phyloP scores from a whole-genome alignment of 2,888 invertebrate species.

The Hypsopygia costalis region DNA sequence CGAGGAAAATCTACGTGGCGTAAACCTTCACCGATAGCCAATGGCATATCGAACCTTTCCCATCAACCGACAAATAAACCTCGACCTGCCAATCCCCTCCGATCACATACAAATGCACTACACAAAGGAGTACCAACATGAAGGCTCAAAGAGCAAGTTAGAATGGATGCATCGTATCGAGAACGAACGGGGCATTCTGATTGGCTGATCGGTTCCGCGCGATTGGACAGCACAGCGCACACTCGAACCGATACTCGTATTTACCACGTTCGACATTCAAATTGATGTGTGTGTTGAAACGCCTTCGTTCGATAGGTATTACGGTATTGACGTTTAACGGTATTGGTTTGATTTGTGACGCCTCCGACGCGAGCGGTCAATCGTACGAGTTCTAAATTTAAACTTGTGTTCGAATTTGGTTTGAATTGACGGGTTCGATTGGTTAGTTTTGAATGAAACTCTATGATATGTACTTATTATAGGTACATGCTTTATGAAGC shows the following conservation, averaged over 20 bases:
- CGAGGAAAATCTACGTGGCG: slow-evolving; percentile 73
- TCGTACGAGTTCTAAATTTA: slow-evolving; percentile 31
- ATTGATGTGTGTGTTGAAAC: slow-evolving; percentile 43
- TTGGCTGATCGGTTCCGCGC: slow-evolving; percentile 82
- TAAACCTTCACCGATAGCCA: slow-evolving; percentile 58
- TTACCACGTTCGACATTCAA: slow-evolving; percentile 55
- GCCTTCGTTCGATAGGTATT: slow-evolving; percentile 67
- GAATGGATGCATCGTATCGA: slow-evolving; percentile 49
- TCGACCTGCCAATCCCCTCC: slow-evolving; percentile 31
- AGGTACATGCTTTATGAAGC: too few relatives aligned
- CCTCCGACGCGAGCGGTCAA: slow-evolving; percentile 30
- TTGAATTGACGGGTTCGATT: slow-evolving; percentile 1
- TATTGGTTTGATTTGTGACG: slow-evolving; percentile 36
- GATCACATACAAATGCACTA: slow-evolving; percentile 9
- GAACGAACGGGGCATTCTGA: slow-evolving; percentile 49
- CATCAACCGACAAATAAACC: slow-evolving; percentile 23
- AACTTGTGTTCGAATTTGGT: slow-evolving; percentile 9
- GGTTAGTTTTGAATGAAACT: neutral
- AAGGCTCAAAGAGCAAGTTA: slow-evolving; percentile 25
- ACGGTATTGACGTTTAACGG: slow-evolving; percentile 39
- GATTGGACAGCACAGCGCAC: slow-evolving; percentile 77
- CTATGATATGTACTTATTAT: too few relatives aligned
- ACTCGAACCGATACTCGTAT: slow-evolving; percentile 77
- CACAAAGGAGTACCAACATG: slow-evolving; percentile 11
- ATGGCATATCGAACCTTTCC: slow-evolving; percentile 70